phyloP scores from a whole-genome alignment of 2,797 vertebrate species.

The Podarcis lilfordi region DNA sequence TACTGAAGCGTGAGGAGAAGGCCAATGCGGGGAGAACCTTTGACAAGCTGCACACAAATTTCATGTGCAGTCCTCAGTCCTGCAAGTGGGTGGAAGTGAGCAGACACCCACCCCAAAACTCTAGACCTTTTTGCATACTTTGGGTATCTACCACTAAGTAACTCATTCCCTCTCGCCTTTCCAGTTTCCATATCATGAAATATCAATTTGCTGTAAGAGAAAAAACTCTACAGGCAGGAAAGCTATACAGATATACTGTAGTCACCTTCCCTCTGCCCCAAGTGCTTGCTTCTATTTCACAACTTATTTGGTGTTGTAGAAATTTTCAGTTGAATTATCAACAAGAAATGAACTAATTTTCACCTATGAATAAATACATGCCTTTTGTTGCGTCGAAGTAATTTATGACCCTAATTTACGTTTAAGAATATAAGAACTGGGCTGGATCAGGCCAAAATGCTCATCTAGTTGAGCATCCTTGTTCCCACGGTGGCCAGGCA shows the following conservation, averaged over 20 bases:
- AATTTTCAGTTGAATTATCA: background rate
- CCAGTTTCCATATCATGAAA: background rate
- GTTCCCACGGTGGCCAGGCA: too few species aligned
- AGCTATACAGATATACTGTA: background rate
- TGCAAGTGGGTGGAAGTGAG: background rate
- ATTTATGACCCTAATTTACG: too few species aligned
- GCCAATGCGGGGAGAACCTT: background rate
- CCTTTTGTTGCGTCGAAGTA: too few species aligned
- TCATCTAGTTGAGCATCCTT: too few species aligned
- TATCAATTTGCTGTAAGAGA: background rate
- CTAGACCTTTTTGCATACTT: background rate
- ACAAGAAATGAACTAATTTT: background rate
- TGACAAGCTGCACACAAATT: background rate
- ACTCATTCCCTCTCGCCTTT: background rate
- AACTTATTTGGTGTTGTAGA: background rate
- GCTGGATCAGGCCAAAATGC: too few species aligned
- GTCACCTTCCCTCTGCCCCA: too few species aligned
- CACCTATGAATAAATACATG: background rate
- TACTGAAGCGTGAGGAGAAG: background rate
- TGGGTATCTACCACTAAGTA: background rate
- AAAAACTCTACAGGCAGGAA: background rate
- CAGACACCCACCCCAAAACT: background rate
- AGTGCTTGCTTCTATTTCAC: background rate
- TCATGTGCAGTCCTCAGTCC: background rate
- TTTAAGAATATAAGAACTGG: too few species aligned